Conservation (phyloP, 2,888 invertebrate species). For the Koerneria pararmatus region DNA sequence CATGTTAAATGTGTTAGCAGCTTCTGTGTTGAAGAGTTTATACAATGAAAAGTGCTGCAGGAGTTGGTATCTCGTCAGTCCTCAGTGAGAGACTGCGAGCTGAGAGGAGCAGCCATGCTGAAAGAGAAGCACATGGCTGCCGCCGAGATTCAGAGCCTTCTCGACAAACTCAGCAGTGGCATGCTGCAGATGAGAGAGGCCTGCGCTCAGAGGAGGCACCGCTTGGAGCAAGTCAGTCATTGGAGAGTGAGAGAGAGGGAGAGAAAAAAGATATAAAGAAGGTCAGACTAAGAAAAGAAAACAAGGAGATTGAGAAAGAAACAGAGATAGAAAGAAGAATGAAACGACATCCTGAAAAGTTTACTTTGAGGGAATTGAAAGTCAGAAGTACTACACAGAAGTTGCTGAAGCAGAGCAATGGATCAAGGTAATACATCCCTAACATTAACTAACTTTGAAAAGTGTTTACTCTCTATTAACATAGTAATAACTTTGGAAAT, state of each 20-base stretch:
- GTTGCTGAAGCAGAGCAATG: conserved; percentile 77
- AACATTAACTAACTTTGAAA: conserved; percentile 75
- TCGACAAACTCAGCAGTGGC: conserved; percentile 66
- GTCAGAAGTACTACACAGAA: conserved; percentile 79
- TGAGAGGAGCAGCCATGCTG: conserved; percentile 41
- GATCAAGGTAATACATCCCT: conserved; percentile 79
- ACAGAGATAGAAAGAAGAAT: too few species aligned
- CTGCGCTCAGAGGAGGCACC: conserved; percentile 10
- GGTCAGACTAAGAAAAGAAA: too few species aligned
- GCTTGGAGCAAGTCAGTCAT: conserved; percentile 27
- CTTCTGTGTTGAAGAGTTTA: not conserved
- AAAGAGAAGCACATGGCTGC: conserved; percentile 76
- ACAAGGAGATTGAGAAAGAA: too few species aligned
- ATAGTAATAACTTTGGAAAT: not conserved
- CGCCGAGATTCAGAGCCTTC: conserved; percentile 71
- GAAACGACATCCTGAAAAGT: too few species aligned
- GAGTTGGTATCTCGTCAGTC: conserved; percentile 47
- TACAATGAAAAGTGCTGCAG: conserved; percentile 18
- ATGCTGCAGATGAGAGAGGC: conserved; percentile 8
- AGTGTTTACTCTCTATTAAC: conserved; percentile 63
- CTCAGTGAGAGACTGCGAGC: conserved; percentile 39
- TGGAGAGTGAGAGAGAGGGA: conserved; percentile 11
- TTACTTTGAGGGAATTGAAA: conserved; percentile 68
- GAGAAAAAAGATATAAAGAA: too few species aligned
- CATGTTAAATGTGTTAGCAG: not conserved